Evolutionary conservation across 2,797 vertebrate species (phyloP).

Genomic region (Phrynocephalus forsythii): DNA sequence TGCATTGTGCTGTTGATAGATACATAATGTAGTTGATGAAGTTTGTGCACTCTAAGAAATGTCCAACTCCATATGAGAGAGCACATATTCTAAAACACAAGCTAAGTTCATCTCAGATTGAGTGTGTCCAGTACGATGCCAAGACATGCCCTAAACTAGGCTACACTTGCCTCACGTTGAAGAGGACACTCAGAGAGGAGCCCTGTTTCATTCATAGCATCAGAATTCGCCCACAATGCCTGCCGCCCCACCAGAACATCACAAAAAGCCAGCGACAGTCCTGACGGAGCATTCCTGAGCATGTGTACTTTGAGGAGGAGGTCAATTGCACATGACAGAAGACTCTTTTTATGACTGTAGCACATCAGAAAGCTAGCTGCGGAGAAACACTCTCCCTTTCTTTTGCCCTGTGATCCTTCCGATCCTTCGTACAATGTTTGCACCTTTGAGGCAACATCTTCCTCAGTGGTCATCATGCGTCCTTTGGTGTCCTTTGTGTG

Average conservation of each 20-base stretch:
- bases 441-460: constrained; percentile 21
- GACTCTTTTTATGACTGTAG: not conserved
- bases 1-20: too few species aligned
- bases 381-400: not conserved
- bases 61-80: too few species aligned
- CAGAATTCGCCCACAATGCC: not conserved
- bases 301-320: not conserved
- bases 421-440: not conserved
- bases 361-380: not conserved
- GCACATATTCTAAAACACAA: too few species aligned
- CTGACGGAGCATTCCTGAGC: not conserved
- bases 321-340: not conserved
- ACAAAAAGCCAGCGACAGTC: not conserved
- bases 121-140: too few species aligned
- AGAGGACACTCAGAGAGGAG: too few species aligned
- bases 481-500: constrained; percentile 3
- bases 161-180: too few species aligned
- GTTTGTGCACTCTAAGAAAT: too few species aligned
- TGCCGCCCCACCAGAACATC: not conserved
- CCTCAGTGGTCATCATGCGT: not conserved
- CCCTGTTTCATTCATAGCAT: too few species aligned
- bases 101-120: too few species aligned
- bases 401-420: not conserved
- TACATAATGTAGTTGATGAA: too few species aligned
- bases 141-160: too few species aligned